These are phyloP conservation scores for Lysandra bellargus DNA, from an alignment of 2,888 invertebrate genomes.

Conservation along the genomic window DNA sequence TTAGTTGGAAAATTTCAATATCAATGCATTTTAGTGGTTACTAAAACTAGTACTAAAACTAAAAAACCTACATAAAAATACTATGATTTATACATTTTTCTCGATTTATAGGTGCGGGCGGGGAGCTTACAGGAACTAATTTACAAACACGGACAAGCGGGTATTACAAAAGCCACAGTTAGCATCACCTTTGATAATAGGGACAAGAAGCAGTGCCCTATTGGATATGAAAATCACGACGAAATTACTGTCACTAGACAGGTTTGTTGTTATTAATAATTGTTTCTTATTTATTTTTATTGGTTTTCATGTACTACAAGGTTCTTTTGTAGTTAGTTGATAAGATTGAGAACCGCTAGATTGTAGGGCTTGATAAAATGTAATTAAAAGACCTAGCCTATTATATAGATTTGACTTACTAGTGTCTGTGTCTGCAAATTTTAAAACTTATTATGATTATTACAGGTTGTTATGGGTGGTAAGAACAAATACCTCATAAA, in stretches of 20 bases:
- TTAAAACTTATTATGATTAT: conserved; percentile 17
- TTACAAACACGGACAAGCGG: conserved; percentile 98
- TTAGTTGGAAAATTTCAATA: too few species aligned
- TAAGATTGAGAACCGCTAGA: too few species aligned
- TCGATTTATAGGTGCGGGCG: conserved; percentile 88
- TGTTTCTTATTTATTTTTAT: too few species aligned
- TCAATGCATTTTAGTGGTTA: neutral
- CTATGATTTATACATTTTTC: neutral
- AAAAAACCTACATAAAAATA: neutral
- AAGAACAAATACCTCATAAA: conserved; percentile 97
- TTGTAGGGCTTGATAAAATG: too few species aligned
- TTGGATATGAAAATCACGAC: conserved; percentile 93
- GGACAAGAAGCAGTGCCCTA: conserved; percentile 89
- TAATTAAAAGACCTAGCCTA: neutral
- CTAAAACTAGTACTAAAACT: neutral
- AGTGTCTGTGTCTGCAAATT: neutral
- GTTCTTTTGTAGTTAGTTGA: too few species aligned
- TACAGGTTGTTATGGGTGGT: conserved; percentile 89
- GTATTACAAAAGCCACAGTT: conserved; percentile 96
- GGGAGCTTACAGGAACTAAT: conserved; percentile 95
- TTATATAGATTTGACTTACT: neutral
- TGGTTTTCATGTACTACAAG: too few species aligned
- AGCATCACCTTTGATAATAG: conserved; percentile 97
- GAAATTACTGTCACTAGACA: conserved; percentile 97
- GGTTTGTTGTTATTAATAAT: conserved; percentile 61